Conservation (phyloP, 2,888 invertebrate species). For the Harmothoe impar region DNA sequence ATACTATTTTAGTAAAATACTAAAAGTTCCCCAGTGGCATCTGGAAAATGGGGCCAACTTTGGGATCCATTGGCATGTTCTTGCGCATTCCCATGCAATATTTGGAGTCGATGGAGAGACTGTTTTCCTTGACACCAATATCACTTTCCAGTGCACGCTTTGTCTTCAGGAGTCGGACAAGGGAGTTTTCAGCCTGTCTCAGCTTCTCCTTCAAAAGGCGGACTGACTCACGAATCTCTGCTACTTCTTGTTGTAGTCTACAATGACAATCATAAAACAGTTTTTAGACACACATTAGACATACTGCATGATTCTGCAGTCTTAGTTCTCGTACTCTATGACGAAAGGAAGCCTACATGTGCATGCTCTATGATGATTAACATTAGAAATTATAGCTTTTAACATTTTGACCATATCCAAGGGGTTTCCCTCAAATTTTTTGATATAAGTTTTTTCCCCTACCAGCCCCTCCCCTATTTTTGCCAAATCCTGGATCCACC, state of each 20-base stretch:
- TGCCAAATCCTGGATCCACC: neutral
- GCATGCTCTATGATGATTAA: neutral
- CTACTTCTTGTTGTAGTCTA: constrained; percentile 92
- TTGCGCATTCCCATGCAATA: constrained; percentile 95
- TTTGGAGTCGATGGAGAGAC: constrained; percentile 95
- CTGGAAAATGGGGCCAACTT: constrained; percentile 82
- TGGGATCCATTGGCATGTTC: constrained; percentile 89
- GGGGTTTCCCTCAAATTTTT: neutral
- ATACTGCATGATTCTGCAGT: neutral
- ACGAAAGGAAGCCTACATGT: neutral
- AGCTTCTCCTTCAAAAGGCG: constrained; percentile 91
- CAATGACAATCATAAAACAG: neutral
- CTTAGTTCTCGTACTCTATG: neutral
- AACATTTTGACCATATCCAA: neutral
- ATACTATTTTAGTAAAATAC: neutral
- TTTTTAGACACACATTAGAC: neutral
- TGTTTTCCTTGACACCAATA: constrained; percentile 92
- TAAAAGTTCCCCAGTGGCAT: constrained; percentile 76
- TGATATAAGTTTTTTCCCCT: too few species aligned
- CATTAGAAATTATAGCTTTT: too few species aligned
- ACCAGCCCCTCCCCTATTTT: too few species aligned
- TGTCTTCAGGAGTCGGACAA: constrained; percentile 88
- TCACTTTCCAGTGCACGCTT: constrained; percentile 93
- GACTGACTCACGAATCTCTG: constrained; percentile 92
- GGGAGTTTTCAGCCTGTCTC: constrained; percentile 84